Percentiles rank a stretch among this genome's conserved stretches.
Evolutionary conservation across 2,113 vertebrate genomes (phyloP).

Genomic region (Octodon degus): DNA sequence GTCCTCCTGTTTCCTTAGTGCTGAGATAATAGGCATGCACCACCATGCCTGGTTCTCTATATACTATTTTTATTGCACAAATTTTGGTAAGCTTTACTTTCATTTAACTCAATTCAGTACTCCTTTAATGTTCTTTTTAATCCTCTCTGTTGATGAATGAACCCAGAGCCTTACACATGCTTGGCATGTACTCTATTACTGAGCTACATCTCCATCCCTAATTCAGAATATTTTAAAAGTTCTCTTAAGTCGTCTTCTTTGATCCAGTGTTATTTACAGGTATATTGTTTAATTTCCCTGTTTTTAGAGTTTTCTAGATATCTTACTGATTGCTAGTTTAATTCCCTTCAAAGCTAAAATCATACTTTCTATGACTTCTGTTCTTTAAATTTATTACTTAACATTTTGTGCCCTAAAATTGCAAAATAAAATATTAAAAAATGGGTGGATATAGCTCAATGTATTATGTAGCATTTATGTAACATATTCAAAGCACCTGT

Average conservation of each 20-base stretch:
- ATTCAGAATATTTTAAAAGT: not conserved
- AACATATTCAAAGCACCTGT: not conserved
- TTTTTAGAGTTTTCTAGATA: constrained; percentile 36
- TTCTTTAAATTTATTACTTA: constrained; percentile 28
- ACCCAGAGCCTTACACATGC: not conserved
- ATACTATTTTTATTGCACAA: not conserved
- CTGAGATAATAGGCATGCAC: too few species aligned
- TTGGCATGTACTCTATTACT: not conserved
- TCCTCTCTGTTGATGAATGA: too few species aligned
- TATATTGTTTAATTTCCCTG: not conserved
- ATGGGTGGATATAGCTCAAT: not conserved
- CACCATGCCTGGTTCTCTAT: not conserved
- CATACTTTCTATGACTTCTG: not conserved
- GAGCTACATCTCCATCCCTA: not conserved
- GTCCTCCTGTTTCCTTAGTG: too few species aligned
- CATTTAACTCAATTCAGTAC: constrained; percentile 4
- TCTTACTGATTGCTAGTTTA: not conserved
- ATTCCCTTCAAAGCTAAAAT: not conserved
- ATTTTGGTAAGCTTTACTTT: constrained; percentile 26
- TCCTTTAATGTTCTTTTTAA: not conserved
- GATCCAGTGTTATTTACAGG: not conserved
- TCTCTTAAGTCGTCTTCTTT: not conserved
- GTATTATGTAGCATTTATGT: not conserved
- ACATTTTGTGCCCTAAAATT: constrained; percentile 12
- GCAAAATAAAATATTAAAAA: not conserved